phyloP scores from a whole-genome alignment of 2,797 vertebrate genomes.

The Melanotaenia pygmaea region DNA sequence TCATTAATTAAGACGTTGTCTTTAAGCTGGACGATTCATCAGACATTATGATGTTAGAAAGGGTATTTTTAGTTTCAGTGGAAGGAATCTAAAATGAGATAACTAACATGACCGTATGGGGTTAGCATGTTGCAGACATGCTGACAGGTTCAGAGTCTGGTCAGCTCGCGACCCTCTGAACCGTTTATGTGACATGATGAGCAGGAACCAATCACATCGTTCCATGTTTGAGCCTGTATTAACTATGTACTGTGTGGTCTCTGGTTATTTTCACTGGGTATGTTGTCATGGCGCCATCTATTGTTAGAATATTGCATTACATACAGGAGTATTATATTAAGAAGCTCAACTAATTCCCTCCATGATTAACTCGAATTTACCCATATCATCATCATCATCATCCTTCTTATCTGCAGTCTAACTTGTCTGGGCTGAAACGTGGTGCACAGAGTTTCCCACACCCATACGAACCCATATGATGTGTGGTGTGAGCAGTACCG shows the following conservation, averaged over 20 bases:
- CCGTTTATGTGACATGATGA: slow-evolving; percentile 30
- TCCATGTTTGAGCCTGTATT: slow-evolving; percentile 29
- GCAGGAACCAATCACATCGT: slow-evolving; percentile 42
- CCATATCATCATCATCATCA: slow-evolving; percentile 9
- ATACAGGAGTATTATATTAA: neutral
- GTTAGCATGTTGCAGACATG: slow-evolving; percentile 21
- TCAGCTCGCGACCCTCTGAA: slow-evolving; percentile 36
- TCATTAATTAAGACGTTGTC: neutral
- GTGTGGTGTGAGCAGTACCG: slow-evolving; percentile 47
- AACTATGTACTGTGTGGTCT: slow-evolving; percentile 31
- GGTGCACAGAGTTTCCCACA: slow-evolving; percentile 17
- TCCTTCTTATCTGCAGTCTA: neutral
- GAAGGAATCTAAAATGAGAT: neutral
- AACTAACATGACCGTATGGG: neutral
- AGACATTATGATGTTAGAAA: no score
- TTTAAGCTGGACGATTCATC: no score
- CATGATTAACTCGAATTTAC: neutral
- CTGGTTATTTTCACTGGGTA: neutral
- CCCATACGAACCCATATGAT: slow-evolving; percentile 42
- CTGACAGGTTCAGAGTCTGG: slow-evolving; percentile 40
- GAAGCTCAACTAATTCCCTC: neutral
- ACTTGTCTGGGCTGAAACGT: neutral
- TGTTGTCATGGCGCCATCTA: slow-evolving; percentile 46
- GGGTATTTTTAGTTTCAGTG: neutral
- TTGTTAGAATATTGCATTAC: slow-evolving; percentile 19